Conservation (phyloP, 2,888 invertebrate genomes). For the Marasmarcha lunaedactyla region DNA sequence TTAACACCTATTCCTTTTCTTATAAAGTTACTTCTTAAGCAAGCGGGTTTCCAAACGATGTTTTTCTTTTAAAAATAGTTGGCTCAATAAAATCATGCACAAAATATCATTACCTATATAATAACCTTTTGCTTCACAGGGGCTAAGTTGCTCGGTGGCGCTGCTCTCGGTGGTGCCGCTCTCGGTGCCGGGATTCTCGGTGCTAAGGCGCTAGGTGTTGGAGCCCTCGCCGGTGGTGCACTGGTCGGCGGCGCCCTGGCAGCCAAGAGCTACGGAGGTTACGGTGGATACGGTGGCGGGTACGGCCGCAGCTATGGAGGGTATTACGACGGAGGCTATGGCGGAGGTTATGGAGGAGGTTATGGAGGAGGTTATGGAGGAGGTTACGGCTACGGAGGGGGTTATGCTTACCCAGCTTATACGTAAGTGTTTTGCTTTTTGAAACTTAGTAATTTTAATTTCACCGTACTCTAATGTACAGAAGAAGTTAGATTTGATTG, state of each 20-base stretch:
- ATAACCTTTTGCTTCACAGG: neutral
- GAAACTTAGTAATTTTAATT: too few relatives aligned
- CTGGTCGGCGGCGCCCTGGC: conserved; percentile 43
- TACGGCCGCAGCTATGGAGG: conserved; percentile 13
- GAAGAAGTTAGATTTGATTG: too few relatives aligned
- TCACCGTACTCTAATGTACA: too few relatives aligned
- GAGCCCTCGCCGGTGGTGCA: conserved; percentile 34
- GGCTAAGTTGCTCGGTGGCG: conserved; percentile 20
- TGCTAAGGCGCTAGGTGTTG: conserved; percentile 14
- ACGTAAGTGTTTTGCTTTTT: too few relatives aligned
- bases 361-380: conserved; percentile 14
- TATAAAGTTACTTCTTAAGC: too few relatives aligned
- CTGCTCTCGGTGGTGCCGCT: conserved; percentile 27
- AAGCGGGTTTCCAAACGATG: too few relatives aligned
- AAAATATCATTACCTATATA: too few relatives aligned
- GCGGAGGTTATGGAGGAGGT: conserved; percentile 13
- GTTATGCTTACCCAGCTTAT: neutral
- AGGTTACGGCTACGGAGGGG: conserved; percentile 9
- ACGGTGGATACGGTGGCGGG: conserved; percentile 15
- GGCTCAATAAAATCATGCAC: too few relatives aligned
- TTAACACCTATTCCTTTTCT: too few relatives aligned
- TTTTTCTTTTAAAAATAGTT: too few relatives aligned
- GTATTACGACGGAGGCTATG: conserved; percentile 16
- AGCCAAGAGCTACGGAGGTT: conserved; percentile 25
- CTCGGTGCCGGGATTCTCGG: conserved; percentile 28